These are phyloP conservation scores for Amphilophus citrinellus DNA, from an alignment of 2,113 vertebrate species.

Conservation along the genomic window DNA sequence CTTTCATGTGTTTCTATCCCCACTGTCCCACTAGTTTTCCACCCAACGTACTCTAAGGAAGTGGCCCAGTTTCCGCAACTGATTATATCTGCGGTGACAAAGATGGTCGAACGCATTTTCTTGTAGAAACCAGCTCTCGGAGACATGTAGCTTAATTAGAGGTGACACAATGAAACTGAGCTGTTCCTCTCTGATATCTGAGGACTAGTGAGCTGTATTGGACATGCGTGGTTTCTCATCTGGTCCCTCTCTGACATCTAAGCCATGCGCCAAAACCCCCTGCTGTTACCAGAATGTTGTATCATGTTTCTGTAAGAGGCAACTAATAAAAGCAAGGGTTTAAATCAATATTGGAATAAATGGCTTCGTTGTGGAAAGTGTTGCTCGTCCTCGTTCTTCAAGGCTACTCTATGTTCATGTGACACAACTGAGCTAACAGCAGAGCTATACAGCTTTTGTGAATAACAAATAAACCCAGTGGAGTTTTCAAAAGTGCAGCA, in stretches of 20 bases:
- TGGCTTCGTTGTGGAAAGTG: not conserved
- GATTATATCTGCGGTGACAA: constrained; percentile 43
- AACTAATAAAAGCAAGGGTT: constrained; percentile 26
- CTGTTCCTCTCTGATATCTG: constrained; percentile 5
- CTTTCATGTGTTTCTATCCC: not conserved
- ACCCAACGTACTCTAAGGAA: constrained; percentile 27
- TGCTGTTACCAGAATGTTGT: not conserved
- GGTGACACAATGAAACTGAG: constrained; percentile 16
- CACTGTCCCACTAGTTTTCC: not conserved
- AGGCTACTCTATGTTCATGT: constrained; percentile 22
- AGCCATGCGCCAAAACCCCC: not conserved
- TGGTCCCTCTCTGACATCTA: not conserved
- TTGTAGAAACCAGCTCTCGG: constrained; percentile 30
- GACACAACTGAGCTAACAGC: constrained; percentile 37
- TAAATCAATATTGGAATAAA: constrained; percentile 7
- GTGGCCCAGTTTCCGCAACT: constrained; percentile 29
- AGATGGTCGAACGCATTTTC: constrained; percentile 26
- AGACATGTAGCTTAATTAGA: constrained; percentile 15
- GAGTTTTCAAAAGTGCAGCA: constrained; percentile 52
- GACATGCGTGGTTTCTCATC: not conserved
- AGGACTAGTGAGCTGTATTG: not conserved
- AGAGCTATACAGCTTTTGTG: constrained; percentile 12
- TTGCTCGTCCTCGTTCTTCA: not conserved
- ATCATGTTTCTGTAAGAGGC: not conserved
- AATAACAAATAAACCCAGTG: constrained; percentile 48